phyloP scores from a whole-genome alignment of 2,113 vertebrate species.

The Myotis yumanensis region DNA sequence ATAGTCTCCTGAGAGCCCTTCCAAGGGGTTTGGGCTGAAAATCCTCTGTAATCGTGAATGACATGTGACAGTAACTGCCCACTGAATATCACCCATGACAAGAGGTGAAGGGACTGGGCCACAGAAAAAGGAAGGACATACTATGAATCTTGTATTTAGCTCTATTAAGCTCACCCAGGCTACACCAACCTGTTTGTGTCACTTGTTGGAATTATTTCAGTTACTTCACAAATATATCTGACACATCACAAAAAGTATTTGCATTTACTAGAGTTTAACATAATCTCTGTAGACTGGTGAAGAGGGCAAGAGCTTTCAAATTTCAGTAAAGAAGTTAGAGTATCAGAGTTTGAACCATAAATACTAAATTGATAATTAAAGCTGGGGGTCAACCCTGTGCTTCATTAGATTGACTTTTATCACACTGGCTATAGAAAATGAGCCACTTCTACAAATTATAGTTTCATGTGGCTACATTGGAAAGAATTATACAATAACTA shows the following conservation, averaged over 20 bases:
- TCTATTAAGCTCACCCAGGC: not conserved
- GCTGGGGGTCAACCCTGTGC: not conserved
- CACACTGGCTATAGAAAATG: not conserved
- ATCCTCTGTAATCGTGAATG: not conserved
- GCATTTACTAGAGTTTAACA: constrained; percentile 41
- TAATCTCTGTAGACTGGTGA: not conserved
- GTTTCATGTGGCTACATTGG: not conserved
- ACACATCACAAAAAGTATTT: not conserved
- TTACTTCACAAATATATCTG: not conserved
- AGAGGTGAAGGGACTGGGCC: not conserved
- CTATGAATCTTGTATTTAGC: not conserved
- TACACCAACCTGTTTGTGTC: not conserved
- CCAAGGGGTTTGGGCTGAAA: not conserved
- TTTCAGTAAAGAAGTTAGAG: constrained; percentile 1
- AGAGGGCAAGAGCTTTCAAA: not conserved
- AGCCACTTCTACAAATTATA: not conserved
- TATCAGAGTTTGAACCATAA: not conserved
- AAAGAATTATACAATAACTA: not conserved
- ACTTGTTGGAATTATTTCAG: constrained; percentile 14
- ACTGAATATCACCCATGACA: not conserved
- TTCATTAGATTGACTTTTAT: constrained; percentile 6
- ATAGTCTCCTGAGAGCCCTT: constrained; percentile 61
- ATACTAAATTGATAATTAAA: not conserved
- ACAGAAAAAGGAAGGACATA: not conserved
- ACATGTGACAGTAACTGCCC: constrained; percentile 57